phyloP scores from a whole-genome alignment of 2,113 vertebrate genomes.

The Cebidichthys violaceus region DNA sequence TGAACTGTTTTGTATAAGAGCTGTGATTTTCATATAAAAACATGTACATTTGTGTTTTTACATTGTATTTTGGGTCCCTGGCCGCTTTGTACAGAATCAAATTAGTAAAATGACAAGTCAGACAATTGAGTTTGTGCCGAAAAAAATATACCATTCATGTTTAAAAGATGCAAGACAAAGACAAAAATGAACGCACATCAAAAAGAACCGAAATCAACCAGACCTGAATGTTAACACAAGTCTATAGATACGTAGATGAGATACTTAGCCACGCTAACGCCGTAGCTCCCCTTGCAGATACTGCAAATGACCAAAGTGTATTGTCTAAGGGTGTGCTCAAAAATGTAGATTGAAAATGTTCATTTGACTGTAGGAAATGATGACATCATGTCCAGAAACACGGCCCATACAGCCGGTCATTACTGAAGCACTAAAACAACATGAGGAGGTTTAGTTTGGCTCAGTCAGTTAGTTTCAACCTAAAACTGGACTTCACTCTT shows the following conservation, averaged over 20 bases:
- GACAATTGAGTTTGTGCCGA: neutral
- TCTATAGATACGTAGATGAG: neutral
- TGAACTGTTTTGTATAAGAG: neutral
- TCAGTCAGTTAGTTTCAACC: constrained; percentile 38
- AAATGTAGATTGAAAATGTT: constrained; percentile 19
- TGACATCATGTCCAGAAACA: constrained; percentile 57
- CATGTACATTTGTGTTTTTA: neutral
- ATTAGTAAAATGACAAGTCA: neutral
- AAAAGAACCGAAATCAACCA: neutral
- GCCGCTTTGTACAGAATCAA: neutral
- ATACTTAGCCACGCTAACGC: too few relatives aligned
- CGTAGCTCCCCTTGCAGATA: neutral
- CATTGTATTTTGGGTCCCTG: neutral
- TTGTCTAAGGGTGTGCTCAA: neutral
- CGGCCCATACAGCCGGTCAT: constrained; percentile 35
- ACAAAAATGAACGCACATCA: neutral
- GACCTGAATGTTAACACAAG: neutral
- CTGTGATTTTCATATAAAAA: neutral
- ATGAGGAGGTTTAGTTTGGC: constrained; percentile 70
- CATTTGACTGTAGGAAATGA: constrained; percentile 40
- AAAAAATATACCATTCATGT: neutral
- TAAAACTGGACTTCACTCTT: constrained; percentile 37
- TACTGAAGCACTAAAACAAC: constrained; percentile 73
- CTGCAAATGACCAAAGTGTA: neutral
- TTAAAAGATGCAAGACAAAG: neutral